Base-by-base conservation (phyloP, 2,797 vertebrate genomes). In the Graptemys geographica region DNA sequence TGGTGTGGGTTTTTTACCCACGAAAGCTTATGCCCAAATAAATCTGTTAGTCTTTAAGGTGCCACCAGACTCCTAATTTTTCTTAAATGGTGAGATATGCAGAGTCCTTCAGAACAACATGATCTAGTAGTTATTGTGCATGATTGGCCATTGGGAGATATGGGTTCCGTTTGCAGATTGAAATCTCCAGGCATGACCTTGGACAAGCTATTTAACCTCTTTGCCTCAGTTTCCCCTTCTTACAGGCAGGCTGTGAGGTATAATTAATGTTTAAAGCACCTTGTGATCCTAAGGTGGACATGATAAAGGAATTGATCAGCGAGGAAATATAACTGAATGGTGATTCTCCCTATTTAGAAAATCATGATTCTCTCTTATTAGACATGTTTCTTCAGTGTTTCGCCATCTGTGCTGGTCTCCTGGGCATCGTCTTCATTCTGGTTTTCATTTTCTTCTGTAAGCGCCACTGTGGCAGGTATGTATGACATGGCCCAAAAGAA, bases 381-480 rank as follows among this genome's bases (percentile, higher is more conserved):
- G 96, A 0, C 4, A 1, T 0, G 15, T 1, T 21, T 55, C 19
- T 2, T 18, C 37, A 0, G 12, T 2, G 3, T 23, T 5, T 16
- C 56, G 5, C 0, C 87, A 81, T 52, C 47, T 33, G 25, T 79
- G 1, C 4, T 62, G 69, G 87, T 91, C 49, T 94, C 83, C 90
- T 96, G 87, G 76, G 57, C 87, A 37, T 94, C 90, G 19, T 92
- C 52, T 28, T 2, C 62, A 6, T 95, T n/a, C 3, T 56, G 44
- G 84, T 86, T 93, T 65, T 37, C 56, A 57, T 95, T 81, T 95
- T 27, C 88, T 79, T 5, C 59, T 87, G 87, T 51, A 96, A 88
- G 52, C 1, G 92, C 65, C 79, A 6, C 31, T 10, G 28, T 44
- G 27, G 80, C 90, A 96, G 97, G 97, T 98, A 97, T 51, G 97